A percentile compares a stretch with the other conserved stretches of the same genome.
phyloP scores from a whole-genome alignment of 2,113 vertebrate species.

The Heloderma charlesbogerti region DNA sequence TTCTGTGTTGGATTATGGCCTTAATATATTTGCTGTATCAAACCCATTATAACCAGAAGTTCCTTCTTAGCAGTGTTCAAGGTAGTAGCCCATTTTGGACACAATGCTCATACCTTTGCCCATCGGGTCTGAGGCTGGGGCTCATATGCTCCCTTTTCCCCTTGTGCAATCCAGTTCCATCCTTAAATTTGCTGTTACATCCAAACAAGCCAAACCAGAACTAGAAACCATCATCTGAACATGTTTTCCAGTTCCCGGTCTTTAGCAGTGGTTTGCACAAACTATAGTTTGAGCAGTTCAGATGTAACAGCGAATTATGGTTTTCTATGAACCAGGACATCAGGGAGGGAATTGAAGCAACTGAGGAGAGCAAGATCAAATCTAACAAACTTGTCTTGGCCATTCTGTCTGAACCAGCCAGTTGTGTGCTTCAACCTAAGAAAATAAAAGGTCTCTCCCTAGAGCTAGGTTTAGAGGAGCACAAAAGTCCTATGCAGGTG shows the following conservation, averaged over 20 bases:
- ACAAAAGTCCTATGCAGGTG: background rate
- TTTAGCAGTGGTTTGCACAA: background rate
- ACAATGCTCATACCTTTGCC: background rate
- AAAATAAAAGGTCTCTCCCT: background rate
- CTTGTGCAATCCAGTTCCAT: background rate
- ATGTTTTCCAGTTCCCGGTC: background rate
- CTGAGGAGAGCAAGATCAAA: background rate
- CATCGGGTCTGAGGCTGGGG: background rate
- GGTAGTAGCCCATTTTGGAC: background rate
- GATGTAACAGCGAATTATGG: background rate
- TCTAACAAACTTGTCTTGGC: background rate
- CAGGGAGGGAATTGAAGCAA: background rate
- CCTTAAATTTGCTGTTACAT: background rate
- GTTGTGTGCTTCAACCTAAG: background rate
- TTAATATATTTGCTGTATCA: background rate
- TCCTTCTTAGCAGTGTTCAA: background rate
- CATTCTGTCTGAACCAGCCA: background rate
- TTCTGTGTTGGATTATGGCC: background rate
- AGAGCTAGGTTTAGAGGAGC: background rate
- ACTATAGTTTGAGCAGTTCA: background rate
- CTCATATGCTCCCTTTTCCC: background rate
- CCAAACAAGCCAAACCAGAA: background rate
- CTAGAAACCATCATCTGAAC: background rate
- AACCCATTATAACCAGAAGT: background rate
- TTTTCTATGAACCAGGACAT: background rate